Evolutionary conservation across 1,140 invertebrate species (phyloP).

Genomic region (Zelostemma sp.): DNA sequence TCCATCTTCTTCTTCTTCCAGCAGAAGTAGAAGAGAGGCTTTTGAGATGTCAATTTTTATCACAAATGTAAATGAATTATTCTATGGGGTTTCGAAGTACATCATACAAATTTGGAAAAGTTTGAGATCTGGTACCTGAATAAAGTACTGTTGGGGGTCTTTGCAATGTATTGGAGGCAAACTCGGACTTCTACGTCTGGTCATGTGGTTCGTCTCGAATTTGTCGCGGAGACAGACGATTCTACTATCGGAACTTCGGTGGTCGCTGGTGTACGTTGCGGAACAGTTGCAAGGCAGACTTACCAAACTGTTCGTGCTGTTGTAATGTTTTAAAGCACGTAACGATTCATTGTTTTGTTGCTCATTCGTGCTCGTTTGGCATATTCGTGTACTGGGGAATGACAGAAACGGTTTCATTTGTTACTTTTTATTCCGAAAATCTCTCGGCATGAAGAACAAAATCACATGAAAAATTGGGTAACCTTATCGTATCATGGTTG

Average conservation of each 20-base stretch:
- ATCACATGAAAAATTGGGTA: no score
- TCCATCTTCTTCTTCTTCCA: not conserved
- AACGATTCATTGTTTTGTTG: conserved; percentile 30
- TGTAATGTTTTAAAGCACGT: conserved; percentile 49
- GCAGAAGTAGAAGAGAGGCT: not conserved
- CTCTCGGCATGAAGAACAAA: not conserved
- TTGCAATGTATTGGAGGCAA: conserved; percentile 73
- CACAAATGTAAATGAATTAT: no score
- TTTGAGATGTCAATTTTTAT: no score
- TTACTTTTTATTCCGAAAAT: not conserved
- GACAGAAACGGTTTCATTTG: not conserved
- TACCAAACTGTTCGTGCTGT: conserved; percentile 55
- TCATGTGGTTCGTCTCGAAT: conserved; percentile 41
- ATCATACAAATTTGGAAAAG: no score
- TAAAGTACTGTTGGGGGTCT: conserved; percentile 53
- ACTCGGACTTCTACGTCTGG: conserved; percentile 72
- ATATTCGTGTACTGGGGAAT: conserved; percentile 35
- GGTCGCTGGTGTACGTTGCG: conserved; percentile 33
- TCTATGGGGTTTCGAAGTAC: no score
- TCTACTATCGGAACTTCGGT: conserved; percentile 54
- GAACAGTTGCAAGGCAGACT: conserved; percentile 47
- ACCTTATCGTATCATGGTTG: no score
- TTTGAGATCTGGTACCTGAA: conserved; percentile 25
- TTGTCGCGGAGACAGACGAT: conserved; percentile 56
- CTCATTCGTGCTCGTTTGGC: conserved; percentile 45